These are phyloP conservation scores for Aradophagus sp. DNA, from an alignment of 1,140 invertebrate genomes.

Conservation along the genomic window DNA sequence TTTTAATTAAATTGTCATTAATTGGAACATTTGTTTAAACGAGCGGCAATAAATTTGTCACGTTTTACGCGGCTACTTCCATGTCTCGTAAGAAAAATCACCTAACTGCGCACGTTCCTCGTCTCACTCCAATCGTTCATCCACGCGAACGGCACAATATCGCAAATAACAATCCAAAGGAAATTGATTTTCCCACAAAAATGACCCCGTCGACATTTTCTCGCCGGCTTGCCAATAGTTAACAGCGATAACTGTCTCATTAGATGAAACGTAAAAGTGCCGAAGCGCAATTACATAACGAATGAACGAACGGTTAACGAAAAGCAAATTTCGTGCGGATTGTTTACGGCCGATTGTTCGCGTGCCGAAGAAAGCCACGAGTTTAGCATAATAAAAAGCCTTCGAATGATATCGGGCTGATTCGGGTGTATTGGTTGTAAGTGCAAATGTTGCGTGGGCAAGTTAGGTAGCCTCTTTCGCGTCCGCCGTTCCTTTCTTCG, in stretches of 20 bases:
- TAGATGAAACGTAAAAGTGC: slow-evolving; percentile 16
- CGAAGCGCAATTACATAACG: slow-evolving; percentile 10
- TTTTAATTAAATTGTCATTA: too few relatives aligned
- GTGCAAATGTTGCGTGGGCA: slow-evolving; percentile 40
- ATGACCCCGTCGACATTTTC: slow-evolving; percentile 13
- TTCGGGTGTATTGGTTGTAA: slow-evolving; percentile 34
- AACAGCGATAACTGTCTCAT: slow-evolving; percentile 29
- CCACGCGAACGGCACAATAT: too few relatives aligned
- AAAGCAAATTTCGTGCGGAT: slow-evolving; percentile 22
- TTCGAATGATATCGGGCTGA: slow-evolving; percentile 21
- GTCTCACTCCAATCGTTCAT: too few relatives aligned
- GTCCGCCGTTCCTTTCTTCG: slow-evolving; percentile 44
- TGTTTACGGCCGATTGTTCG: slow-evolving; percentile 40
- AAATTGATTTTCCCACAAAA: slow-evolving; percentile 21
- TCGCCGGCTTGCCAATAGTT: neutral
- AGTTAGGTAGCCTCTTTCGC: slow-evolving; percentile 61
- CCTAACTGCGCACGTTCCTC: too few relatives aligned
- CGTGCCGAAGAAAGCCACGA: slow-evolving; percentile 9
- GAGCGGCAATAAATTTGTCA: too few relatives aligned
- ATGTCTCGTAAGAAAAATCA: too few relatives aligned
- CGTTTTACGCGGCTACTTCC: too few relatives aligned
- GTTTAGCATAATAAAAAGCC: slow-evolving; percentile 40
- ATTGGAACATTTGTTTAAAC: too few relatives aligned
- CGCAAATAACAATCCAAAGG: too few relatives aligned
- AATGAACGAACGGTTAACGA: neutral